phyloP scores from a whole-genome alignment of 2,888 invertebrate species.

The Rhyacophila evoluta region DNA sequence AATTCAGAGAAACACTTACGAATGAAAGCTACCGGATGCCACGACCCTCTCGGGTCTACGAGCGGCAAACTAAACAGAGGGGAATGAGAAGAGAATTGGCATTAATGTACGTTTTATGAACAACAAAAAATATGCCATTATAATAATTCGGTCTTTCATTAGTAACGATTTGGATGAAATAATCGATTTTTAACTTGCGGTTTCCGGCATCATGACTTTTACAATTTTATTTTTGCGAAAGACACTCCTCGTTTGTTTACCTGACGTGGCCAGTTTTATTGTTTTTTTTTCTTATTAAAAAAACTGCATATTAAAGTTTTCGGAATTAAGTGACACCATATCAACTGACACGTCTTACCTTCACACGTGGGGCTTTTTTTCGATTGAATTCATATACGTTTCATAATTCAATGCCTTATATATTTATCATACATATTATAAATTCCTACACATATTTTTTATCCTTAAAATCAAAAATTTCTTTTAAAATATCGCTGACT shows the following conservation, averaged over 20 bases:
- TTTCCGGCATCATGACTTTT: constrained; percentile 35
- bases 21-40: constrained; percentile 16
- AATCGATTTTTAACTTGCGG: constrained; percentile 42
- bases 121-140: background rate
- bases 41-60: background rate
- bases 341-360: too few relatives aligned
- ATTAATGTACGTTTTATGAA: background rate
- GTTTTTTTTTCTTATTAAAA: background rate
- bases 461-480: too few relatives aligned
- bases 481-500: too few relatives aligned
- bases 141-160: constrained; percentile 18
- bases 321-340: too few relatives aligned
- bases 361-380: too few relatives aligned
- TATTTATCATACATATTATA: too few relatives aligned
- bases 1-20: constrained; percentile 15
- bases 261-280: background rate
- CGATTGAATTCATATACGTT: too few relatives aligned
- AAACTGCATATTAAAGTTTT: too few relatives aligned
- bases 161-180: constrained; percentile 18
- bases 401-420: too few relatives aligned
- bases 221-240: background rate
- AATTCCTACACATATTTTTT: too few relatives aligned
- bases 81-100: constrained; percentile 4
- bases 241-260: constrained; percentile 11
- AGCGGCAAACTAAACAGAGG: constrained; percentile 2